These are phyloP conservation scores for Sebastes nivosus DNA, from an alignment of 2,797 vertebrate genomes.

Conservation along the genomic window DNA sequence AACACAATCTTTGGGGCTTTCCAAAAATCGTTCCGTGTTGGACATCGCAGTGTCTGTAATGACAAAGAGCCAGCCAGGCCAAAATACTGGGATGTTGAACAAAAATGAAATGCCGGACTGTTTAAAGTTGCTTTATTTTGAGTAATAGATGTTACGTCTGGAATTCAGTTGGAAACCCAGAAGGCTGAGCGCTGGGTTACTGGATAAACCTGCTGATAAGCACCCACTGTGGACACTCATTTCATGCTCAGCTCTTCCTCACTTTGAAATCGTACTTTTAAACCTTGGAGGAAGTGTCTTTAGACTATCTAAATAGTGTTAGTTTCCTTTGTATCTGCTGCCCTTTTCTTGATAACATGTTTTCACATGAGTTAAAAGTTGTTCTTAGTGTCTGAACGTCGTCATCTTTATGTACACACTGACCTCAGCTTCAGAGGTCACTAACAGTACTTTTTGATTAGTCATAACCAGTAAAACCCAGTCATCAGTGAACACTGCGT, in stretches of 20 bases:
- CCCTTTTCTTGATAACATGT: neutral
- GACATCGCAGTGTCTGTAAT: neutral
- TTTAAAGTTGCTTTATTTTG: neutral
- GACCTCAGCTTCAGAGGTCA: neutral
- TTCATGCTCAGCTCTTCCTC: neutral
- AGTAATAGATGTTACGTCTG: neutral
- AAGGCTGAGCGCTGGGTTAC: neutral
- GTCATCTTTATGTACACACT: neutral
- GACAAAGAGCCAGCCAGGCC: neutral
- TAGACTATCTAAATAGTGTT: neutral
- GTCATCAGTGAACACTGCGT: conserved; percentile 40
- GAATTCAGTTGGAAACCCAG: neutral
- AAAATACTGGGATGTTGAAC: neutral
- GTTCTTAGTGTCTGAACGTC: neutral
- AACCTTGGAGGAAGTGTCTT: neutral
- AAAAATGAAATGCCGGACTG: neutral
- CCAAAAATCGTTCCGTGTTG: neutral
- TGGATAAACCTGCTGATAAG: neutral
- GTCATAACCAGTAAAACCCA: conserved; percentile 23
- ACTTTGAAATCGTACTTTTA: neutral
- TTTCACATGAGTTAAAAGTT: neutral
- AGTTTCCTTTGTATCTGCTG: neutral
- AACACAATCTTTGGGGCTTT: neutral
- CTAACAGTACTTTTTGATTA: conserved; percentile 22
- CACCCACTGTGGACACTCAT: neutral